These are phyloP conservation scores for Pseudopodoces humilis DNA, from an alignment of 2,113 vertebrate species.

Conservation along the genomic window DNA sequence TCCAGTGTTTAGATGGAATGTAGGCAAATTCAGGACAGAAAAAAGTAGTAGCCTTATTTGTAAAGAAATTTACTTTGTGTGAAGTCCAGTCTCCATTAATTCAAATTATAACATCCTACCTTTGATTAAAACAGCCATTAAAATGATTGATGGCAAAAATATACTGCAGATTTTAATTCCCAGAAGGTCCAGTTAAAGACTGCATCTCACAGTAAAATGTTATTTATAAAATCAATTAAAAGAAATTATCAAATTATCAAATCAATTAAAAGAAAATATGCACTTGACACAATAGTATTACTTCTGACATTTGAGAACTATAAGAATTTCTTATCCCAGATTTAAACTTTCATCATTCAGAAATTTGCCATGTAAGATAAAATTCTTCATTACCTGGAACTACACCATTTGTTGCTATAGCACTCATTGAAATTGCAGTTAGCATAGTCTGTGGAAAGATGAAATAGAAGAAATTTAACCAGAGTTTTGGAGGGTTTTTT, in stretches of 20 bases:
- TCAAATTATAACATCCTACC: background rate
- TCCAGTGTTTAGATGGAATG: background rate
- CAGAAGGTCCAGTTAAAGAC: background rate
- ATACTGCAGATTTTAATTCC: background rate
- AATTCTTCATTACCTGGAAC: slow-evolving; percentile 84
- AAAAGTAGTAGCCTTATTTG: background rate
- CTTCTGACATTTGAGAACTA: background rate
- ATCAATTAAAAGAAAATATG: background rate
- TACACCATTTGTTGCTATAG: slow-evolving; percentile 95
- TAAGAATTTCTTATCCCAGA: background rate
- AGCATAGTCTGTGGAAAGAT: slow-evolving; percentile 87
- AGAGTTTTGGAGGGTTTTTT: background rate
- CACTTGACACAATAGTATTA: background rate
- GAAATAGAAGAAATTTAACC: background rate
- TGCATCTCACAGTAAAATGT: background rate
- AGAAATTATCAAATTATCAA: background rate
- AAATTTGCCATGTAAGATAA: background rate
- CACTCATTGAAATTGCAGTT: slow-evolving; percentile 98
- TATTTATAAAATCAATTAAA: background rate
- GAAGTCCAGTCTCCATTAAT: background rate
- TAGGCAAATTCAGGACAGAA: background rate
- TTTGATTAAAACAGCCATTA: background rate
- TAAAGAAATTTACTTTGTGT: background rate
- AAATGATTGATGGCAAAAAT: background rate
- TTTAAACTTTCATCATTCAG: background rate